A percentile compares a stretch with the other conserved stretches of the same genome.
These are phyloP conservation scores for Spermophilus dauricus DNA, from an alignment of 2,113 vertebrate genomes.

Conservation along the genomic window DNA sequence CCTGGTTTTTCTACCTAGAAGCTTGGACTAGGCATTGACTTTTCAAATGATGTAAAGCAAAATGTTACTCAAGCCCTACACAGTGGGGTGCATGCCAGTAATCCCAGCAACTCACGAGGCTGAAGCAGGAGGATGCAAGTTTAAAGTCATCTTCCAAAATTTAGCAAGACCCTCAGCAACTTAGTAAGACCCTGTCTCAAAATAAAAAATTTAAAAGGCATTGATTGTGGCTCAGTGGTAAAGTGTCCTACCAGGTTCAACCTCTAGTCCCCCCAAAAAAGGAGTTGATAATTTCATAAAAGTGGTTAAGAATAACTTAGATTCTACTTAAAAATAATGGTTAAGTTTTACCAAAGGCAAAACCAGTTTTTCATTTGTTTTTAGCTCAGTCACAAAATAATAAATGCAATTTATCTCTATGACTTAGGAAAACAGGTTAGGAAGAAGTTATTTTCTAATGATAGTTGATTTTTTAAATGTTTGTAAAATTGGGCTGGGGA, in stretches of 20 bases:
- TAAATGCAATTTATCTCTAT: conserved; percentile 22
- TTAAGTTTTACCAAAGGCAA: background rate
- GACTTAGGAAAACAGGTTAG: background rate
- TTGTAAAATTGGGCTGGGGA: conserved; percentile 1
- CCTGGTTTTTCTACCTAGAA: background rate
- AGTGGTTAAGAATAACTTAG: background rate
- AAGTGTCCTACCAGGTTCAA: no score
- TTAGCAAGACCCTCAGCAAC: no score
- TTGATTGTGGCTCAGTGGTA: no score
- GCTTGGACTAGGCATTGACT: background rate
- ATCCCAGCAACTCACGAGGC: no score
- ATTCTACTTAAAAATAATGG: background rate
- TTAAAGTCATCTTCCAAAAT: no score
- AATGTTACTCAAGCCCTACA: background rate
- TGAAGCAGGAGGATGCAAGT: no score
- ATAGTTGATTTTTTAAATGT: background rate
- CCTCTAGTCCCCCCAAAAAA: background rate
- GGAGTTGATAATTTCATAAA: conserved; percentile 18
- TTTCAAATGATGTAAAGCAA: conserved; percentile 34
- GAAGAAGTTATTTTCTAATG: conserved; percentile 41
- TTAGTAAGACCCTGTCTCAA: no score
- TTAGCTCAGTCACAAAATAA: conserved; percentile 20
- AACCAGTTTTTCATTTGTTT: background rate
- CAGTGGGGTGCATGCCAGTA: no score
- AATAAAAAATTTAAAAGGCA: no score